Evolutionary conservation across 1,140 invertebrate species (phyloP).

Genomic region (Drosophila murphyi): DNA sequence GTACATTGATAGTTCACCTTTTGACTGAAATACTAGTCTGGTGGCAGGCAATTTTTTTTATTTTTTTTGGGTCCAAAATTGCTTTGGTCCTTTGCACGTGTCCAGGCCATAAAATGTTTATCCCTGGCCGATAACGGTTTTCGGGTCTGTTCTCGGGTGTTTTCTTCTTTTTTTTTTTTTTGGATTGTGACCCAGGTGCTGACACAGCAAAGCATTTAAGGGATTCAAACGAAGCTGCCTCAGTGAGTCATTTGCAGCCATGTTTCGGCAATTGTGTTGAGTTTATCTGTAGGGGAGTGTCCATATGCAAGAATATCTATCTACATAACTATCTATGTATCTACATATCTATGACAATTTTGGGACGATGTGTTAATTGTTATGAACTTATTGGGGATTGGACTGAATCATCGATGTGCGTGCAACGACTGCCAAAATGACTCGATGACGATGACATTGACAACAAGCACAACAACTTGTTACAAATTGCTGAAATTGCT

Average conservation of each 20-base stretch:
- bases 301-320: constrained; percentile 3
- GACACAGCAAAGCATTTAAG: constrained; percentile 18
- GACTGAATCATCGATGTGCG: constrained; percentile 47
- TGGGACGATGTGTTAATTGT: constrained; percentile 62
- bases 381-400: constrained; percentile 68
- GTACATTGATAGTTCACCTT: constrained; percentile 18
- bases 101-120: constrained; percentile 59
- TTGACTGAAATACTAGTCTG: constrained; percentile 18
- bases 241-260: constrained; percentile 28
- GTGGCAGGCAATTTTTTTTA: not conserved
- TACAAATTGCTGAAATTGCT: constrained; percentile 46
- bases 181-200: constrained; percentile 19
- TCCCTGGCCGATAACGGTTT: constrained; percentile 11
- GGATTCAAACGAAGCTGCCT: constrained; percentile 1
- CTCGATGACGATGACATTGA: constrained; percentile 7
- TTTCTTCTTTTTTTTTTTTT: not conserved
- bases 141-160: constrained; percentile 2
- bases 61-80: constrained; percentile 17
- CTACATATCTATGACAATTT: constrained; percentile 20
- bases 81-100: constrained; percentile 58
- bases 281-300: constrained; percentile 10
- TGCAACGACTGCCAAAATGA: constrained; percentile 47
- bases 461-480: not conserved
- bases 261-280: constrained; percentile 12
- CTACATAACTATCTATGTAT: not conserved